A percentile compares a stretch with the other conserved stretches of the same genome.
phyloP scores from a whole-genome alignment of 2,888 invertebrate species.

The Metallyticus violacea region DNA sequence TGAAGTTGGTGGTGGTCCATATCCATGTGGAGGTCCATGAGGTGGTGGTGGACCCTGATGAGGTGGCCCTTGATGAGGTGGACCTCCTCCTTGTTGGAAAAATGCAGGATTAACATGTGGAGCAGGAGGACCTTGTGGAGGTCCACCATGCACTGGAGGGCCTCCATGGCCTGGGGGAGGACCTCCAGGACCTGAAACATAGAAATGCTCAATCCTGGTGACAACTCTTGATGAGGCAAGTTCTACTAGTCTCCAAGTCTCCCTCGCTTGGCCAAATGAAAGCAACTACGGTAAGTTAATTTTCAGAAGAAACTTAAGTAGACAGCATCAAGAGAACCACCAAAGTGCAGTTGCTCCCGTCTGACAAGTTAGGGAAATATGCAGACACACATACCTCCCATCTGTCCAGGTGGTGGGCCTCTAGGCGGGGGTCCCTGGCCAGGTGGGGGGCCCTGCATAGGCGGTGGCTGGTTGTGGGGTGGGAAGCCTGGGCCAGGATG shows the following conservation, averaged over 20 bases:
- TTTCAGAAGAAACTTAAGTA: background rate
- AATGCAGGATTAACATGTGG: slow-evolving; percentile 97
- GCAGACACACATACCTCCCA: slow-evolving; percentile 38
- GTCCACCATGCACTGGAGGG: slow-evolving; percentile 51
- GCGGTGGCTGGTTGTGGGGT: slow-evolving; percentile 51
- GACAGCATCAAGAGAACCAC: background rate
- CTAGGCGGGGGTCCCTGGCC: slow-evolving; percentile 63
- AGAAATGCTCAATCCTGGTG: background rate
- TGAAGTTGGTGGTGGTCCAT: slow-evolving; percentile 54
- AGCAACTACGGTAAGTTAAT: background rate
- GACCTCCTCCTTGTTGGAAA: slow-evolving; percentile 74
- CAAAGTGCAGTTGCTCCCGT: background rate
- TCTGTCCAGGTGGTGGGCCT: slow-evolving; percentile 56
- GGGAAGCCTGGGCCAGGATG: slow-evolving; percentile 55
- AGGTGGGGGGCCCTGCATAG: slow-evolving; percentile 64
- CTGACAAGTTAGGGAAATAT: background rate
- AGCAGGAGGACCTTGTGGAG: slow-evolving; percentile 69
- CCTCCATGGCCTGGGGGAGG: slow-evolving; percentile 55
- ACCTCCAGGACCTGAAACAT: slow-evolving; percentile 46
- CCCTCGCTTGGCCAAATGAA: background rate
- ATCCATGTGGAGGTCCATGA: slow-evolving; percentile 54
- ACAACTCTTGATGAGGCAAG: background rate
- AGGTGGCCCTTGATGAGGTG: slow-evolving; percentile 51
- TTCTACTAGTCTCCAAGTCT: background rate
- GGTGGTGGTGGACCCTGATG: slow-evolving; percentile 54